Base-by-base conservation (phyloP, 2,797 vertebrate genomes). In the Poeciliopsis presidionis region DNA sequence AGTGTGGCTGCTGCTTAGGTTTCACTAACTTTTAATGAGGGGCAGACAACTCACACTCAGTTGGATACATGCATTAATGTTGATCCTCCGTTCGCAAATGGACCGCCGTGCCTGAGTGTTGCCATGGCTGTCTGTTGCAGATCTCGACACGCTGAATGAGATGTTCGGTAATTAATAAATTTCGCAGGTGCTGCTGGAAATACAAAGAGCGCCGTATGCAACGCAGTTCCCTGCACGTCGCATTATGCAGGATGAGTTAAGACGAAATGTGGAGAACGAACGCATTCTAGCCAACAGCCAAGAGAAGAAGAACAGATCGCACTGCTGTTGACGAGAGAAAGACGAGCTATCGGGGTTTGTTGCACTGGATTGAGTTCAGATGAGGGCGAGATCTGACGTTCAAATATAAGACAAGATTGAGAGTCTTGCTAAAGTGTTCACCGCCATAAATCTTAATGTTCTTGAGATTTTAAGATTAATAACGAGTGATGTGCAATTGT, bases 21-120 rank as follows among this genome's bases (percentile, higher is more conserved):
- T 87, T 83, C 70, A 75, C 77, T 78, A 81, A 72, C 39, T 85
- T 86, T 86, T 87, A 92, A 90, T 89, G 86, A 88, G 86, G 81
- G 73, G 51, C 79, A 76, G 74, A 82, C 47, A 65, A 81, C 80
- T 84, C 78, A 78, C 77, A 82, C 72, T 78, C 77, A 78, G 77
- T 80, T 65, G 75, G 74, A 87, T 65, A 81, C 59, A 76, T 28
- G 51, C 77, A 36, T 51, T 85, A 2, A 39, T 77, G 84, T 80
- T 87, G 80, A 90, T 86, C 70, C 3, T 73, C 51, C 82, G 79
- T 57, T 80, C 45, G 77, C 85, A 79, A 49, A 45, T n/a, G 77
- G 18, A 46, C 39, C 47, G 20, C 69, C 69, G 41, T 57, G 45
- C 12, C 72, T 79, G 39, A 75, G 49, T 45, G 65, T 84, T 82